Conservation (phyloP, 2,888 invertebrate genomes). For the Encarsia formosa region DNA sequence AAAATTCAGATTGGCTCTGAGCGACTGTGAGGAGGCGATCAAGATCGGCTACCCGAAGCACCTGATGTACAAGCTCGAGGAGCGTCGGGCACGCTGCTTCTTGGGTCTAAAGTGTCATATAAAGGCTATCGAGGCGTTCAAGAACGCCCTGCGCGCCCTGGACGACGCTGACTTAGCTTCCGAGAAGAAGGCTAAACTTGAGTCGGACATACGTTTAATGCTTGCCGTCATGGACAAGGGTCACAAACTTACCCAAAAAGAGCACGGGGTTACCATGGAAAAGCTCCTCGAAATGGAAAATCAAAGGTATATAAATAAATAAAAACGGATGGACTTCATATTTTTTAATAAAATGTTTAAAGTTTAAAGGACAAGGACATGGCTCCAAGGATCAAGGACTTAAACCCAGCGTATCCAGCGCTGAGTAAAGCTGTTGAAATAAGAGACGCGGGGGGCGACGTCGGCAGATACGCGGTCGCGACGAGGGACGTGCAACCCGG, state of each 20-base stretch:
- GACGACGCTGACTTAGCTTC: slow-evolving; percentile 63
- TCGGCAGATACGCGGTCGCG: slow-evolving; percentile 73
- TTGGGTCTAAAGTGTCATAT: slow-evolving; percentile 64
- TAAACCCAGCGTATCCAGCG: slow-evolving; percentile 57
- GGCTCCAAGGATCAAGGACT: slow-evolving; percentile 45
- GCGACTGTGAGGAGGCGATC: slow-evolving; percentile 68
- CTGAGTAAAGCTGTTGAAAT: slow-evolving; percentile 65
- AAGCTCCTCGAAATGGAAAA: slow-evolving; percentile 32
- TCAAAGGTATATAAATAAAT: slow-evolving; percentile 27
- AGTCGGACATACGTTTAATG: slow-evolving; percentile 68
- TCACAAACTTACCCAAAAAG: slow-evolving; percentile 42
- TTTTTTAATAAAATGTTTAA: neutral
- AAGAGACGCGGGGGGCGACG: slow-evolving; percentile 55
- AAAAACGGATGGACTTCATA: too few species aligned
- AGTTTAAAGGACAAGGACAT: slow-evolving; percentile 35
- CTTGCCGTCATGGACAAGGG: slow-evolving; percentile 65
- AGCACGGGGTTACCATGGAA: neutral
- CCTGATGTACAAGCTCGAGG: slow-evolving; percentile 70
- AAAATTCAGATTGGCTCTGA: slow-evolving; percentile 63
- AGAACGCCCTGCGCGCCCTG: slow-evolving; percentile 63
- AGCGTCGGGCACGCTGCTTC: slow-evolving; percentile 69
- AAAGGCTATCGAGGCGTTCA: slow-evolving; percentile 63
- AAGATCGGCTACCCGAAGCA: slow-evolving; percentile 67
- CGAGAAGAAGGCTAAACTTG: slow-evolving; percentile 62
- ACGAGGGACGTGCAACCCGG: slow-evolving; percentile 67